A percentile compares a stretch with the other conserved stretches of the same genome.
Evolutionary conservation across 2,888 invertebrate species (phyloP).

Genomic region (Synanthedon vespiformis): DNA sequence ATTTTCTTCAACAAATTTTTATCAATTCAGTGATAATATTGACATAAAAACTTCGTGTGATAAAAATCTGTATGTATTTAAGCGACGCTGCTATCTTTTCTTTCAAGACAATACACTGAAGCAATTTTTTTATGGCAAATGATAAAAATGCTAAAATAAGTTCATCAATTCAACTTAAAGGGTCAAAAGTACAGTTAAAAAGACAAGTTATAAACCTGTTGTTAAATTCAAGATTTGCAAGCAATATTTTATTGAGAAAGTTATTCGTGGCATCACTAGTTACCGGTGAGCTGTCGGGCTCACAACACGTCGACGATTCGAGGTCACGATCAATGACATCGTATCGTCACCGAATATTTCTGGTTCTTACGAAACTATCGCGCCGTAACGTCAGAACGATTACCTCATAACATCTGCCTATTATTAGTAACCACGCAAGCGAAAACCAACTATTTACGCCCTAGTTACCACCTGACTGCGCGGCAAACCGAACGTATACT

Average conservation of each 20-base stretch:
- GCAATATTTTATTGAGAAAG: constrained; percentile 2
- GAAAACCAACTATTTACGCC: constrained; percentile 31
- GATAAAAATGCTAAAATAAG: too few relatives aligned
- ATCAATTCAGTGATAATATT: too few relatives aligned
- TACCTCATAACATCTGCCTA: constrained; percentile 64
- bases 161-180: too few relatives aligned
- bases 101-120: too few relatives aligned
- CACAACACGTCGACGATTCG: constrained; percentile 31
- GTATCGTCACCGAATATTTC: constrained; percentile 52
- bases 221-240: too few relatives aligned
- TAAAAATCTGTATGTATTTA: too few relatives aligned
- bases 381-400: constrained; percentile 38
- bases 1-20: too few relatives aligned
- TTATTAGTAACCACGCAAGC: constrained; percentile 57
- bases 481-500: constrained; percentile 42
- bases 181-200: too few relatives aligned
- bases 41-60: too few relatives aligned
- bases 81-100: too few relatives aligned
- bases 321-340: constrained; percentile 52
- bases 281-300: constrained; percentile 18
- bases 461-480: constrained; percentile 52
- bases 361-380: constrained; percentile 49
- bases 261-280: constrained; percentile 18
- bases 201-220: too few relatives aligned
- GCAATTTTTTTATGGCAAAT: too few relatives aligned